Base-by-base conservation (phyloP, 1,140 invertebrate species). In the Asobara japonica region DNA sequence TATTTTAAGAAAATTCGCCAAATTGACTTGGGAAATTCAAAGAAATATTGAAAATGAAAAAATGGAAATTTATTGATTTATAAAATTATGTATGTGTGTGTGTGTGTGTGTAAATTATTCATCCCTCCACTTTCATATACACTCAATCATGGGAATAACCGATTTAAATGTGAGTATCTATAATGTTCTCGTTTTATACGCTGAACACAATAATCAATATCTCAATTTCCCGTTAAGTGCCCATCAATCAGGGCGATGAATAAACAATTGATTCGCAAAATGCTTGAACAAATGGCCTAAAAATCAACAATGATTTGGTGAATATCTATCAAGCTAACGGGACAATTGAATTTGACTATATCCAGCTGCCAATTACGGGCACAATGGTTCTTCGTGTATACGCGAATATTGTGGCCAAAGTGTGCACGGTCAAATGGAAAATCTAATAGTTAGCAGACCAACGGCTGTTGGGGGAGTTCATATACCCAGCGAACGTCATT, bases 371-470 rank as follows among this genome's bases (percentile, higher is more conserved):
- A 56, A 56, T 56, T 56, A 22, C 6, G 51, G 51, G 10, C 10
- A 56, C 51, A 56, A 56, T 56, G 51, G 6, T 25, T 27, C 22
- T 27, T 56, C 51, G 8, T 18, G 25, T 56, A 20, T 25, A 27
- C 10, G 22, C 3, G 51, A 27, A 27, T 27, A 56, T 56, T 56
- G 51, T 56, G 51, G 51, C 51, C 51, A 56, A 56, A 56, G 51
- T 56, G 22, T 25, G 22, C 51, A 22, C 51, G 51, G 22, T 56
- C 22, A 56, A 56, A 56, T 56, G 22, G 51, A 56, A 56, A 56
- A 56, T 56, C 51, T 56, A 56, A 56, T 56, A 56, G 51, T 56
- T 56, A 56, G 51, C 25, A 22, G 51, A 56, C 51, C 22, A 56
- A 56, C 51, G 18, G 25, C 51, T 8, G 11, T 10, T 27, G 20